Evolutionary conservation across 2,888 invertebrate genomes (phyloP).

Genomic region (Sylvicola cinctus): DNA sequence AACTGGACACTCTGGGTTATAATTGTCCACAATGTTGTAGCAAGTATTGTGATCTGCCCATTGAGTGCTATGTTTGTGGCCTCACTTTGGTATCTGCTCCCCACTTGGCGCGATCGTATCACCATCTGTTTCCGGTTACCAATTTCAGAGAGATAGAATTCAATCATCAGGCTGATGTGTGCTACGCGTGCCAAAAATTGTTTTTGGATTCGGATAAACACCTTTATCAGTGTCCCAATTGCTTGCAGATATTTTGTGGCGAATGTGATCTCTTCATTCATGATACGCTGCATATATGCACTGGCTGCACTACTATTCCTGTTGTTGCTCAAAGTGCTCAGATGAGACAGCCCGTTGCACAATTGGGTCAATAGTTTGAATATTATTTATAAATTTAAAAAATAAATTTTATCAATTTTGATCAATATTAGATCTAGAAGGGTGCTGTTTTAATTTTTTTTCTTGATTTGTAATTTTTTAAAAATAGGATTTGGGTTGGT

Average conservation of each 20-base stretch:
- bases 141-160: conserved; percentile 54
- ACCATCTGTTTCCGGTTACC: conserved; percentile 87
- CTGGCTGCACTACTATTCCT: conserved; percentile 67
- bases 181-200: conserved; percentile 56
- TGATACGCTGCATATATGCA: conserved; percentile 86
- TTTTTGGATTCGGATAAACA: conserved; percentile 50
- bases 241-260: conserved; percentile 64
- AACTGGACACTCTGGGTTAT: conserved; percentile 56
- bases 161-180: conserved; percentile 35
- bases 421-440: no score
- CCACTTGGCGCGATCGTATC: conserved; percentile 91
- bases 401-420: no score
- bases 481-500: no score
- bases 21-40: conserved; percentile 90
- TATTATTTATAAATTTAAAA: no score
- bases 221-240: conserved; percentile 66
- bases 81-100: conserved; percentile 93
- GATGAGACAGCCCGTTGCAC: no score
- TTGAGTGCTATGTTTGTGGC: conserved; percentile 89
- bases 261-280: conserved; percentile 94
- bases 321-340: conserved; percentile 1
- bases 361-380: no score
- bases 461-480: no score
- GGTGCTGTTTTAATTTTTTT: no score
- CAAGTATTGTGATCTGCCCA: conserved; percentile 95